A percentile compares a stretch with the other conserved stretches of the same genome.
These are phyloP conservation scores for Acanthiza pusilla DNA, from an alignment of 2,797 vertebrate genomes.

Conservation along the genomic window DNA sequence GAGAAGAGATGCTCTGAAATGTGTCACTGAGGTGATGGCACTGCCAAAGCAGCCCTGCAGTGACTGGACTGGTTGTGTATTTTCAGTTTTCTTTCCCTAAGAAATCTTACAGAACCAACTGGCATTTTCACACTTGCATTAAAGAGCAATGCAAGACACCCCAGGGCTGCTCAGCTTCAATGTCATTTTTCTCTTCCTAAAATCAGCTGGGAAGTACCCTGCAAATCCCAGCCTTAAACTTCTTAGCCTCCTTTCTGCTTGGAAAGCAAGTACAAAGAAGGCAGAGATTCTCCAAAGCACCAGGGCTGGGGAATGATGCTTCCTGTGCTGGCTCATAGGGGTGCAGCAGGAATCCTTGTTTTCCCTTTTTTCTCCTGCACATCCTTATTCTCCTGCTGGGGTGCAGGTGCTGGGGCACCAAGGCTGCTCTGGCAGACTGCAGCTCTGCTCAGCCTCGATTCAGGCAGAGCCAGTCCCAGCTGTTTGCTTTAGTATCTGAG, in stretches of 20 bases:
- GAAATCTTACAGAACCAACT: background rate
- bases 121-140: accelerated
- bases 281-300: background rate
- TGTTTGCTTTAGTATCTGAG: background rate
- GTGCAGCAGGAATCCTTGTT: background rate
- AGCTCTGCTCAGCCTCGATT: background rate
- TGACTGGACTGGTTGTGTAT: background rate
- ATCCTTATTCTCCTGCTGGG: background rate
- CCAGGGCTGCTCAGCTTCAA: background rate
- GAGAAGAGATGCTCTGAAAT: background rate
- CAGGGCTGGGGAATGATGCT: accelerated
- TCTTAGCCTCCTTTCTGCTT: background rate
- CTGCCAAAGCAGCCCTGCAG: background rate
- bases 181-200: background rate
- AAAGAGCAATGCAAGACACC: background rate
- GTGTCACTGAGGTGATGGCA: background rate
- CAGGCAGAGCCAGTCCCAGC: background rate
- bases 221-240: background rate
- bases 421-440: background rate
- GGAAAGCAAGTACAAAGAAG: background rate
- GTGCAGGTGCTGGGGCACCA: background rate
- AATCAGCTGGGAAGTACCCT: background rate
- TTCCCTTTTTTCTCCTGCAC: background rate
- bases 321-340: background rate
- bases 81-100: background rate